Evolutionary conservation across 2,888 invertebrate genomes (phyloP).

Genomic region (Lasioglossum pauxillum): DNA sequence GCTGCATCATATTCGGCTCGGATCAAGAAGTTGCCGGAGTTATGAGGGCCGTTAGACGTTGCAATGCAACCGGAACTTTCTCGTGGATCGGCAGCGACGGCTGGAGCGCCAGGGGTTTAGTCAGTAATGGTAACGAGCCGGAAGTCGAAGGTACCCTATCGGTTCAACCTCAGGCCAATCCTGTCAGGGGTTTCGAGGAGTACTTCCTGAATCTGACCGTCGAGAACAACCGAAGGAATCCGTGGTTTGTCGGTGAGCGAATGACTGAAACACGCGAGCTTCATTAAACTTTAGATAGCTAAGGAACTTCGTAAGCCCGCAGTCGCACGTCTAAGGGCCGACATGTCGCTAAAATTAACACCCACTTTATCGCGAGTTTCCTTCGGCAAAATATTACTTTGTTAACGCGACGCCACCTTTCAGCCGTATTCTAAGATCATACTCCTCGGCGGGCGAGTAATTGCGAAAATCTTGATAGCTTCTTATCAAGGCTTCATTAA

Average conservation of each 20-base stretch:
- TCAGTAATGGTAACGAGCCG: slow-evolving; percentile 93
- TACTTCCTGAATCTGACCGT: slow-evolving; percentile 94
- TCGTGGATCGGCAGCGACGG: slow-evolving; percentile 99
- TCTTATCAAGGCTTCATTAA: neutral
- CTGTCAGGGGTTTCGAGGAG: slow-evolving; percentile 94
- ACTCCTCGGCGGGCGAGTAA: neutral
- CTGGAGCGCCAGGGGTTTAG: slow-evolving; percentile 95
- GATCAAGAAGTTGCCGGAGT: slow-evolving; percentile 98
- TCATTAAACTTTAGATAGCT: slow-evolving; percentile 57
- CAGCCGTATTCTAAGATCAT: neutral
- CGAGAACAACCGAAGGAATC: slow-evolving; percentile 95
- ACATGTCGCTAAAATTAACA: neutral
- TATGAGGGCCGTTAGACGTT: slow-evolving; percentile 95
- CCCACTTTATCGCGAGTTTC: neutral
- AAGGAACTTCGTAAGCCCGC: slow-evolving; percentile 34
- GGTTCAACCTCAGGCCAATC: slow-evolving; percentile 96
- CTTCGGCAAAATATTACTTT: neutral
- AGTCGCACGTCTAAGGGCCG: neutral
- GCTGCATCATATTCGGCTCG: slow-evolving; percentile 97
- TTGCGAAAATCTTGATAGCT: neutral
- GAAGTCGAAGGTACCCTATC: slow-evolving; percentile 97
- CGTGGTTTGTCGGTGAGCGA: slow-evolving; percentile 96
- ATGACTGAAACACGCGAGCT: slow-evolving; percentile 47
- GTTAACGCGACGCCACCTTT: neutral
- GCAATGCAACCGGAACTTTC: slow-evolving; percentile 95